phyloP scores from a whole-genome alignment of 2,797 vertebrate genomes.

The Epinephelus malabaricus region DNA sequence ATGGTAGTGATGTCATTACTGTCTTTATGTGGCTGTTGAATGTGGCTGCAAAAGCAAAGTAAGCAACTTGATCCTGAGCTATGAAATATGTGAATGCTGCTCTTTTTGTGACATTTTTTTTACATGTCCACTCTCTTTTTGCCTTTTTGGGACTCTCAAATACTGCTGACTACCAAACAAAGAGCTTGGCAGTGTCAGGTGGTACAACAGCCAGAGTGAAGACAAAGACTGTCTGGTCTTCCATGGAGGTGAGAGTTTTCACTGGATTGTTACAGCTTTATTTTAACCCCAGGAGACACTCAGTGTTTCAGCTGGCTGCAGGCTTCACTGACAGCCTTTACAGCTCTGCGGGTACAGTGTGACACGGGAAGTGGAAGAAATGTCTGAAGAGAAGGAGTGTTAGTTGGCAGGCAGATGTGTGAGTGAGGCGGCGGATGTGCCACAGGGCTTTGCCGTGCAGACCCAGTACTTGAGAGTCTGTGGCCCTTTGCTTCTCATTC shows the following conservation, averaged over 20 bases:
- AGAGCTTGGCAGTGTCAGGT: background rate
- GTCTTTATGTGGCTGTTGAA: too few relatives aligned
- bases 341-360: conserved; percentile 7
- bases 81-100: background rate
- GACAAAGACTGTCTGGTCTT: background rate
- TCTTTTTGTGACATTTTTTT: background rate
- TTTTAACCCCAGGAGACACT: background rate
- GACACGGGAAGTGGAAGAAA: background rate
- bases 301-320: background rate
- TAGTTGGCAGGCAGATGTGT: conserved; percentile 28
- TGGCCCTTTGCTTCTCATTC: background rate
- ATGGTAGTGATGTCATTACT: too few relatives aligned
- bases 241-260: conserved; percentile 11
- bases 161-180: background rate
- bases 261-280: background rate
- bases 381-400: conserved; percentile 21
- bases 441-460: background rate
- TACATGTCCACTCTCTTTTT: background rate
- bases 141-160: background rate
- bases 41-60: background rate
- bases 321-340: background rate
- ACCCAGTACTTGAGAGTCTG: background rate
- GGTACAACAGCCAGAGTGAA: background rate
- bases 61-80: background rate
- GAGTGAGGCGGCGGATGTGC: background rate